Percentiles rank a stretch among this genome's conserved stretches.
These are phyloP conservation scores for Drosophila hydei DNA, from an alignment of 1,140 invertebrate species.

Conservation along the genomic window DNA sequence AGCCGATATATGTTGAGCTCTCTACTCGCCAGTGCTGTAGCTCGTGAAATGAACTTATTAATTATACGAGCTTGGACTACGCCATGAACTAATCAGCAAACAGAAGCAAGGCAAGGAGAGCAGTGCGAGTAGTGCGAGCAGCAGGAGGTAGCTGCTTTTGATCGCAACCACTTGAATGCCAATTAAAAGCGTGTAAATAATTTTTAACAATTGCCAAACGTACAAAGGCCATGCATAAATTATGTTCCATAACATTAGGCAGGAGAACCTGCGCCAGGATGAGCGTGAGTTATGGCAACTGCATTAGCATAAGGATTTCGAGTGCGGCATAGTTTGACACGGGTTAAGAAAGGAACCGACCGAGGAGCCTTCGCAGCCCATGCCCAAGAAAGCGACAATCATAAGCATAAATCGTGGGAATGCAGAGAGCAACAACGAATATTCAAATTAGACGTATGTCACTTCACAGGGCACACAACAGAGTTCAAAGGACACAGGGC, in stretches of 20 bases:
- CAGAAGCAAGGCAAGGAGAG: too few species aligned
- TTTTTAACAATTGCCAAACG: conserved; percentile 72
- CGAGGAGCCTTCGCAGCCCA: conserved; percentile 8
- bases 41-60: conserved; percentile 46
- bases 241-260: conserved; percentile 26
- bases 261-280: conserved; percentile 56
- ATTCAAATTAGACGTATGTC: conserved; percentile 78
- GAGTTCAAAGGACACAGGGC: conserved; percentile 9
- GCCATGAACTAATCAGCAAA: neutral
- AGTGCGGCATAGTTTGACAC: conserved; percentile 57
- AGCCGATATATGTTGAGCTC: conserved; percentile 44
- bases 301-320: conserved; percentile 73
- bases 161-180: conserved; percentile 75
- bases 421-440: conserved; percentile 37
- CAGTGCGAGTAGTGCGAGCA: conserved; percentile 7
- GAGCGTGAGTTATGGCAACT: conserved; percentile 64
- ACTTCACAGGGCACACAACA: conserved; percentile 63
- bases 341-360: conserved; percentile 25
- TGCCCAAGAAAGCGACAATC: conserved; percentile 46
- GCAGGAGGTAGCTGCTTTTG: conserved; percentile 55
- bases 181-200: conserved; percentile 82
- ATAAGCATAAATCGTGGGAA: conserved; percentile 80
- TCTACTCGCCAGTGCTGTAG: conserved; percentile 12
- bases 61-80: conserved; percentile 15
- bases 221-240: conserved; percentile 63